Conservation (phyloP, 2,888 invertebrate species). For the Melanostoma mellinum region DNA sequence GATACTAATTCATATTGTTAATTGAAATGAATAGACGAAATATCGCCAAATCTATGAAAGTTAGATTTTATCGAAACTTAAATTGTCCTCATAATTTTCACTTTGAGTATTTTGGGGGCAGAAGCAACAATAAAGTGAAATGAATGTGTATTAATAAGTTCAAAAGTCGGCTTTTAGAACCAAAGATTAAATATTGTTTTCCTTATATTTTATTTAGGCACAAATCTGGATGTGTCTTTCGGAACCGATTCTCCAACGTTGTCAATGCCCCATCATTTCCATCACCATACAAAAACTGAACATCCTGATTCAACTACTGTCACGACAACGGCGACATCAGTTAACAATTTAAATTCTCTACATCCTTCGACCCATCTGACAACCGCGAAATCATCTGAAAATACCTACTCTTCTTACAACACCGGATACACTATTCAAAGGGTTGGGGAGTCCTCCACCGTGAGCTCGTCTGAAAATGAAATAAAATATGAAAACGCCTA, state of each 20-base stretch:
- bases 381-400: constrained; percentile 62
- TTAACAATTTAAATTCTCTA: constrained; percentile 63
- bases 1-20: too few relatives aligned
- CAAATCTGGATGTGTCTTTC: constrained; percentile 76
- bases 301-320: constrained; percentile 82
- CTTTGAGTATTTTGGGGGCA: too few relatives aligned
- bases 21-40: too few relatives aligned
- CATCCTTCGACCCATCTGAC: constrained; percentile 59
- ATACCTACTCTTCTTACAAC: constrained; percentile 74
- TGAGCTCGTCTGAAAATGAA: constrained; percentile 76
- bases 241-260: constrained; percentile 77
- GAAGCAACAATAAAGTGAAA: too few relatives aligned
- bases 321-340: constrained; percentile 66
- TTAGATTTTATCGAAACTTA: too few relatives aligned
- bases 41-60: too few relatives aligned
- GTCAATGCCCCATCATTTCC: constrained; percentile 75
- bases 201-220: constrained; percentile 18
- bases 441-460: constrained; percentile 76
- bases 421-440: constrained; percentile 74
- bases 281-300: constrained; percentile 79
- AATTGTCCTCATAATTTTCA: too few relatives aligned
- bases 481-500: constrained; percentile 81
- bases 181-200: background rate
- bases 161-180: too few relatives aligned
- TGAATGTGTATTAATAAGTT: too few relatives aligned